Evolutionary conservation across 2,888 invertebrate species (phyloP), one percentile per base, ranked within the genome.

Genomic region (Pocota personata): DNA sequence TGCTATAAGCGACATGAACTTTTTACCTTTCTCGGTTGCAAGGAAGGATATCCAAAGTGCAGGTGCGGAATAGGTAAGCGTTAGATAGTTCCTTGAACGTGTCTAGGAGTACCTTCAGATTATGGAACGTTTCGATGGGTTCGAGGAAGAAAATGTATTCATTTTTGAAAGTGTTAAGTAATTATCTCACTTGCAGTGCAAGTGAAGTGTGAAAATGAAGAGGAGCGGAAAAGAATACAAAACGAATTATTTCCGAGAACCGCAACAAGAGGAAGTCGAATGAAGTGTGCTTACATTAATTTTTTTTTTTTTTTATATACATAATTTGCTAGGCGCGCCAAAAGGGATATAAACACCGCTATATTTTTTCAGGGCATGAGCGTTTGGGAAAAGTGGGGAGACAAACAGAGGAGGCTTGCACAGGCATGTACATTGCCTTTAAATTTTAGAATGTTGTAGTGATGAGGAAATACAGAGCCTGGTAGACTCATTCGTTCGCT

Each of bases 171-270:
- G 52, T 71, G 55, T 16, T 72, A 57, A 64, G 62, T 64, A 72
- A 64, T 79, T 79, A 64, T 48, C 35, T 46, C 57, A 71, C 57
- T 64, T 69, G 60, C n/a, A 24, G n/a, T 2, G 58, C 40, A 40
- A 14, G 40, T 24, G 24, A 60, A 4, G 40, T 40, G 40, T 10
- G 40, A 24, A 40, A 40, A 8, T 14, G 24, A 27, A 60, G 24
- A 60, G n/a, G 19, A 7, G 32, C 16, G 35, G 16, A 52, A 52
- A n/a, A 52, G 7, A 19, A 52, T 27, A 6, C n/a, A 5, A 27
- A 52, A 24, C 24, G n/a, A 52, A 27, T 27, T 27, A n/a, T 35
- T 35, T 35, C 35, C 10, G 0, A 35, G 35, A 35, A 24, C 24
- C n/a, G n/a, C n/a, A n/a, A n/a, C n/a, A n/a, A n/a, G n/a, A n/a